A percentile compares a stretch with the other conserved stretches of the same genome.
These are phyloP conservation scores for Parascotia fuliginaria DNA, from an alignment of 2,888 invertebrate genomes.

Conservation along the genomic window DNA sequence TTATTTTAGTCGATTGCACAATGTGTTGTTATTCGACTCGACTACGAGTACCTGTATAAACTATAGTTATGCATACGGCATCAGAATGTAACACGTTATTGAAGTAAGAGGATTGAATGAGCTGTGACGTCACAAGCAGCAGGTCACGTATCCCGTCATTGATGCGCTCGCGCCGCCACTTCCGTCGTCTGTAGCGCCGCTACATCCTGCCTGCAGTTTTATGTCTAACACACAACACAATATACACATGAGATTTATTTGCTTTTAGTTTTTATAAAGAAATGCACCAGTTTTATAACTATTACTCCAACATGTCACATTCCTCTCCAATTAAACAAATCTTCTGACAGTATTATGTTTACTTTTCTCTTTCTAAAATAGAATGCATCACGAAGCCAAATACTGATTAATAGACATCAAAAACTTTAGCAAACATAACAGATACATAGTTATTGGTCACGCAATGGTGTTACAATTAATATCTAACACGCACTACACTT, in stretches of 20 bases:
- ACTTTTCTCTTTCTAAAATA: background rate
- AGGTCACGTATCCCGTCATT: slow-evolving; percentile 69
- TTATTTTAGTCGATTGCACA: slow-evolving; percentile 6
- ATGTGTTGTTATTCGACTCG: background rate
- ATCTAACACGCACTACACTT: background rate
- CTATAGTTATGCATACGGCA: background rate
- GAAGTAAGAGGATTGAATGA: slow-evolving; percentile 46
- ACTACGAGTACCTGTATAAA: background rate
- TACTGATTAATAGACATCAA: no score
- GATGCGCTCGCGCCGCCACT: slow-evolving; percentile 71
- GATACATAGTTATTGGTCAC: no score
- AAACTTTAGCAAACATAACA: no score
- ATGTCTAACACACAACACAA: slow-evolving; percentile 42
- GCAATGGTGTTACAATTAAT: background rate
- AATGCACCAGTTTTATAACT: no score
- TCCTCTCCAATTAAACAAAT: no score
- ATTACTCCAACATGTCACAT: no score
- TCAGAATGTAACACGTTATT: slow-evolving; percentile 23
- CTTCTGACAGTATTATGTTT: no score
- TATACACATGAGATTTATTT: slow-evolving; percentile 31
- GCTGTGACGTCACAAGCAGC: slow-evolving; percentile 56
- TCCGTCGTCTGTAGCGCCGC: slow-evolving; percentile 77
- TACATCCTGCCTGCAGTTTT: slow-evolving; percentile 72
- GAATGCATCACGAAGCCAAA: no score
- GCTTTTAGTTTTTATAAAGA: slow-evolving; percentile 4